Base-by-base conservation (phyloP, 2,888 invertebrate genomes). In the Athalia circularis region DNA sequence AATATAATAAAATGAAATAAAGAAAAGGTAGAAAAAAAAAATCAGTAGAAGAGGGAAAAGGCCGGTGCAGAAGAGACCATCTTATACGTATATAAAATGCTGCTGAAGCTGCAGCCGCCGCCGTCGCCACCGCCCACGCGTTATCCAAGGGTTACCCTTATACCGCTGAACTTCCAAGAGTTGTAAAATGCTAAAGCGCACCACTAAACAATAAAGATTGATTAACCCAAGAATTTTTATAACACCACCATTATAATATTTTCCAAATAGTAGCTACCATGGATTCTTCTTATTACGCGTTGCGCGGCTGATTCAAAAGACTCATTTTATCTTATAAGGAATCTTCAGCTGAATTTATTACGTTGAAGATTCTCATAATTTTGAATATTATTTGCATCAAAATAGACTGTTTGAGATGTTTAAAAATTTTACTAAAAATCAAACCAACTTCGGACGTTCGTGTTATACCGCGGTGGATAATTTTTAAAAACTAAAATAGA, bases 221-320 rank as follows among this genome's bases (percentile, higher is more conserved):
- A 86, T 87, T 86, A 86, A 86, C 85, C 84, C 82, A 84, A 85
- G 86, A 86, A 87, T 87, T 87, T 86, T 86, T 87, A 87, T 84
- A 83, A 82, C 80, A 54, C 77, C 79, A 78, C 77, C 78, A 29
- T 29, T 29, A 29, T 29, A 29, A 29, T 29, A 29, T 29, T 29
- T 47, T 8, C 64, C 57, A 79, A 80, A 79, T 59, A 61, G 64
- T 75, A 50, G 72, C 72, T 72, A 72, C 72, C 47, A 72, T 61
- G 59, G 72, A 72, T 72, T 57, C 72, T 57, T 59, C 59, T 57
- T 45, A 72, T 29, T 29, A 29, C 29, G 29, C 29, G 29, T 29
- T 29, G 29, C 29, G 29, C 29, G 29, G 29, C 29, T 29, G 29
- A 29, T 29, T 29, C 29, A 29, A 6, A 11, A 68, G 68, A 68